Percentiles rank a stretch among this genome's conserved stretches.
Evolutionary conservation across 2,113 vertebrate species (phyloP).

Genomic region (Epinephelus lanceolatus): DNA sequence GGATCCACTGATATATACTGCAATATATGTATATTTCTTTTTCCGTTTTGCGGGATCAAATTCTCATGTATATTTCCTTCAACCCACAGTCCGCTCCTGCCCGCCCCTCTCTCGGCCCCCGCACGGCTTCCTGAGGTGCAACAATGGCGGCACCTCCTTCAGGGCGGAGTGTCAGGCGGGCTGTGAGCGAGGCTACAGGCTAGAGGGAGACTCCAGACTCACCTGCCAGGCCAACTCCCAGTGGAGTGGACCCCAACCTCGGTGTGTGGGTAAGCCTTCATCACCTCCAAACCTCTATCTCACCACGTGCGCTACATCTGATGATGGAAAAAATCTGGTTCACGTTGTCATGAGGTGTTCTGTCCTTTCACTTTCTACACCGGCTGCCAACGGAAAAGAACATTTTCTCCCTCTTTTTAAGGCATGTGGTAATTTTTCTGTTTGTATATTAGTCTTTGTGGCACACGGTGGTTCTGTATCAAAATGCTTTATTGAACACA

Average conservation of each 20-base stretch:
- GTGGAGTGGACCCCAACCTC: slow-evolving; percentile 92
- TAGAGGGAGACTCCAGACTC: slow-evolving; percentile 89
- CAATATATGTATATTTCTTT: slow-evolving; percentile 18
- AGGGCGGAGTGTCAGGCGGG: slow-evolving; percentile 88
- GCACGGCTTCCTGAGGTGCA: slow-evolving; percentile 90
- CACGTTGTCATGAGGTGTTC: not conserved
- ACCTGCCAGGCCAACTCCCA: slow-evolving; percentile 90
- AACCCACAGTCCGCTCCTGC: slow-evolving; percentile 90
- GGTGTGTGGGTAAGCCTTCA: slow-evolving; percentile 92
- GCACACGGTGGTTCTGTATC: not conserved
- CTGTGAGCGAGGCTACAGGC: slow-evolving; percentile 90
- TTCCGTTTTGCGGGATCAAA: not conserved
- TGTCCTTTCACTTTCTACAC: not conserved
- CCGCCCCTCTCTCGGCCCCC: slow-evolving; percentile 85
- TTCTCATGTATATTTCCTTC: slow-evolving; percentile 11
- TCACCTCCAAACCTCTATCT: not conserved
- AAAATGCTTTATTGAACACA: not conserved
- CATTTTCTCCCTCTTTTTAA: no score
- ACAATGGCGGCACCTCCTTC: slow-evolving; percentile 80
- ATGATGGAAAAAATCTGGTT: not conserved
- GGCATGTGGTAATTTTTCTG: not conserved
- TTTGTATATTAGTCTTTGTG: not conserved
- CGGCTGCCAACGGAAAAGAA: not conserved
- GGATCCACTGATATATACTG: not conserved
- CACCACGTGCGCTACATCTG: not conserved